Base-by-base conservation (phyloP, 2,888 invertebrate species). In the Salticus scenicus region DNA sequence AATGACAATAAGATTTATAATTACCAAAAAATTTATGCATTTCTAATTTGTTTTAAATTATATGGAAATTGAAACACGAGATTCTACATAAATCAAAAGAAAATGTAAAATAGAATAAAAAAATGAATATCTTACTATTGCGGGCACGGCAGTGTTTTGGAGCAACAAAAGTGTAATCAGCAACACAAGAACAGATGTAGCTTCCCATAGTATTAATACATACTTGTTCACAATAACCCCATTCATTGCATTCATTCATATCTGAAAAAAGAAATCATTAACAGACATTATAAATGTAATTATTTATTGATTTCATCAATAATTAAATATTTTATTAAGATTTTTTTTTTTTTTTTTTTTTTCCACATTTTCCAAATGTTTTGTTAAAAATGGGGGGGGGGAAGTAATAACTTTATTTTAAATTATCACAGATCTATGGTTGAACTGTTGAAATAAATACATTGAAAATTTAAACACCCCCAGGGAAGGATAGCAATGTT, bases 171-270 rank as follows among this genome's bases (percentile, higher is more conserved):
- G 92, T 92, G 92, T 96, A 97, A 47, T 96, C 97, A 0, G 94
- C 93, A 0, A 94, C 94, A 91, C 98, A 98, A 20, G 94, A 93
- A 91, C 98, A 98, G 57, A 91, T 92, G 92, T 95, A 98, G 12
- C 96, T 92, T 10, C 93, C 97, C 0, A 95, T 95, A 0, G 94
- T 95, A 91, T 99, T 98, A 84, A 94, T 94, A 91, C 99, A 99
- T 37, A 95, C 93, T 91, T 99, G 99, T 90, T 98, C 98, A 91
- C 99, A 99, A 83, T 90, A 91, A 31, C 92, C 92, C 90, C 91
- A 92, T 74, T 90, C 90, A 20, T 90, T 88, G 89, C 93, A 93
- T 88, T 99, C 98, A 92, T 99, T 95, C 89, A 96, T 94, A 92
- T 99, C 99, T 94, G 90, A 12, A 90, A 88, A 70, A 79, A 30